Conservation (phyloP, 1,140 invertebrate species). For the Drosophila arizonae region DNA sequence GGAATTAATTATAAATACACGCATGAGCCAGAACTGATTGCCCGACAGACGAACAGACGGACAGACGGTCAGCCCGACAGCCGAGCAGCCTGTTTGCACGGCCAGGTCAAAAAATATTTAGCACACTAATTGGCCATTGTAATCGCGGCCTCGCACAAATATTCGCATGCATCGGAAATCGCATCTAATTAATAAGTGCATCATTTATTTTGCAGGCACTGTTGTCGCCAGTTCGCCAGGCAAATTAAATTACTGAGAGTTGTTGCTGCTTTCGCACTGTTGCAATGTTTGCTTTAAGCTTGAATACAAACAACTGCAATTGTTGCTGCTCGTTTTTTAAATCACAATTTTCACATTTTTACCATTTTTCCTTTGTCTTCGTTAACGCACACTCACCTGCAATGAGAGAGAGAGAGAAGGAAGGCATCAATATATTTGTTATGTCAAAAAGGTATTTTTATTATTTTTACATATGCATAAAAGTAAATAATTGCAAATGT, state of each 20-base stretch:
- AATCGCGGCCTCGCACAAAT: slow-evolving; percentile 44
- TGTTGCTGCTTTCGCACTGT: background rate
- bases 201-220: slow-evolving; percentile 42
- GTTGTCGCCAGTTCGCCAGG: slow-evolving; percentile 6
- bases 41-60: background rate
- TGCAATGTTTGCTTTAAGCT: slow-evolving; percentile 45
- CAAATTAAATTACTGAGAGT: slow-evolving; percentile 23
- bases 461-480: slow-evolving; percentile 17
- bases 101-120: slow-evolving; percentile 31
- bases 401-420: slow-evolving; percentile 20
- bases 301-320: slow-evolving; percentile 54
- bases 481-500: slow-evolving; percentile 29
- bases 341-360: slow-evolving; percentile 24
- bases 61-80: background rate
- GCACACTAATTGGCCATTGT: slow-evolving; percentile 63
- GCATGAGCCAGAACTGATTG: slow-evolving; percentile 12
- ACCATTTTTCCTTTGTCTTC: slow-evolving; percentile 1
- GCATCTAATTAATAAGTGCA: slow-evolving; percentile 61
- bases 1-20: slow-evolving; percentile 45
- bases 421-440: slow-evolving; percentile 29
- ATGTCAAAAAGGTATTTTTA: slow-evolving; percentile 22
- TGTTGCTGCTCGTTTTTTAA: slow-evolving; percentile 18
- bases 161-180: slow-evolving; percentile 50
- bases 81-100: background rate
- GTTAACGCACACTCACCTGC: slow-evolving; percentile 57